Conservation (phyloP, 2,113 vertebrate genomes). For the Syngnathus scovelli region DNA sequence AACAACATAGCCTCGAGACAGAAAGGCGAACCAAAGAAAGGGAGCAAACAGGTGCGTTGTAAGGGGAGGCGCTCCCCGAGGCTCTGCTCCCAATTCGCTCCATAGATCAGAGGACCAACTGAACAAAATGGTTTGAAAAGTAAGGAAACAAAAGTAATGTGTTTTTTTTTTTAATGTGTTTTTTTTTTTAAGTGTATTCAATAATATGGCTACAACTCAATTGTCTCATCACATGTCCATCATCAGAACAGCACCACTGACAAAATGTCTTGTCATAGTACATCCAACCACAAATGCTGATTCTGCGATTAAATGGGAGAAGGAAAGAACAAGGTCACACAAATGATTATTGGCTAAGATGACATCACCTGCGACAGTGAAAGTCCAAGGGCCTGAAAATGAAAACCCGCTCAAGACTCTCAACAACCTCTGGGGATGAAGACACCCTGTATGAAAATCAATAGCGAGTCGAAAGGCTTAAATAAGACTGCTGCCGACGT, state of each 20-base stretch:
- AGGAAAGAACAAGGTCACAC: slow-evolving; percentile 4
- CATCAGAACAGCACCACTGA: background rate
- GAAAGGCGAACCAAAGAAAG: background rate
- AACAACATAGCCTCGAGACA: slow-evolving; percentile 36
- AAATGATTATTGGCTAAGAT: background rate
- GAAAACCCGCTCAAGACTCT: background rate
- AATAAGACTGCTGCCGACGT: slow-evolving; percentile 7
- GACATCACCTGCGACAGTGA: background rate
- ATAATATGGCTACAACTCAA: background rate
- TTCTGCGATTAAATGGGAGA: background rate
- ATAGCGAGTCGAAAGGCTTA: background rate
- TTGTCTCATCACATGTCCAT: background rate
- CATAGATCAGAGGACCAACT: background rate
- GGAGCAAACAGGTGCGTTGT: background rate
- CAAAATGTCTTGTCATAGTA: background rate
- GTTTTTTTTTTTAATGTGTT: background rate
- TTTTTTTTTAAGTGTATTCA: background rate
- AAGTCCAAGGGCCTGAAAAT: background rate
- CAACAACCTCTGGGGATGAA: background rate
- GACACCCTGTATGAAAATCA: slow-evolving; percentile 3
- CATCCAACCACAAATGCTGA: background rate
- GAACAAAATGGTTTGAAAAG: background rate
- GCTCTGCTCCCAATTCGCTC: background rate
- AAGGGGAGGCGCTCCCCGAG: background rate
- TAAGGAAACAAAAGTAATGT: background rate